Conservation (phyloP, 2,113 vertebrate genomes). For the Eulemur rufifrons region DNA sequence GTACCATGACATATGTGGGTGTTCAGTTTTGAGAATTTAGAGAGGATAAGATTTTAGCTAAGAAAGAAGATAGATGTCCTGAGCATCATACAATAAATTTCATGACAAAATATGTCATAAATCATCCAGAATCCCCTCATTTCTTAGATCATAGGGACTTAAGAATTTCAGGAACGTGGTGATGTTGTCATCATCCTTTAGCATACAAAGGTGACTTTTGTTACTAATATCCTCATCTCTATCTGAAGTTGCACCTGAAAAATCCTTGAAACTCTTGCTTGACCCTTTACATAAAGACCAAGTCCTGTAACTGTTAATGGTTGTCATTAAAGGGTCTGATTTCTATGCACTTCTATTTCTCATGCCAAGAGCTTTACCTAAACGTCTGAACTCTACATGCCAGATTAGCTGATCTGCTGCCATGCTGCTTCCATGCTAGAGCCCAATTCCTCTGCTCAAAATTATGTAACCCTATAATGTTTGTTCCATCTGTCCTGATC, state of each 20-base stretch:
- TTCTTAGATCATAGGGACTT: slow-evolving; percentile 29
- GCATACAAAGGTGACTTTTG: slow-evolving; percentile 5
- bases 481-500: neutral
- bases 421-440: neutral
- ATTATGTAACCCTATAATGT: neutral
- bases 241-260: neutral
- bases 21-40: neutral
- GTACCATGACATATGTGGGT: neutral
- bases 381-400: neutral
- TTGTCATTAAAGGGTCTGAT: neutral
- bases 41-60: neutral
- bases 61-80: slow-evolving; percentile 46
- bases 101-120: slow-evolving; percentile 40
- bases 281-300: neutral
- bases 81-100: slow-evolving; percentile 31
- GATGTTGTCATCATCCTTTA: neutral
- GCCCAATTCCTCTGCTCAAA: neutral
- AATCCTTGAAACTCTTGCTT: neutral
- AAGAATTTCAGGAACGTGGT: slow-evolving; percentile 18
- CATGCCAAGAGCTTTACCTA: neutral
- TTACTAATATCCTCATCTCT: neutral
- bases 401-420: neutral
- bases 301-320: neutral
- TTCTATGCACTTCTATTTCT: neutral
- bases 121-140: neutral